A percentile compares a stretch with the other conserved stretches of the same genome.
These are phyloP conservation scores for Ammodramus savannarum DNA, from an alignment of 2,113 vertebrate species.

Conservation along the genomic window DNA sequence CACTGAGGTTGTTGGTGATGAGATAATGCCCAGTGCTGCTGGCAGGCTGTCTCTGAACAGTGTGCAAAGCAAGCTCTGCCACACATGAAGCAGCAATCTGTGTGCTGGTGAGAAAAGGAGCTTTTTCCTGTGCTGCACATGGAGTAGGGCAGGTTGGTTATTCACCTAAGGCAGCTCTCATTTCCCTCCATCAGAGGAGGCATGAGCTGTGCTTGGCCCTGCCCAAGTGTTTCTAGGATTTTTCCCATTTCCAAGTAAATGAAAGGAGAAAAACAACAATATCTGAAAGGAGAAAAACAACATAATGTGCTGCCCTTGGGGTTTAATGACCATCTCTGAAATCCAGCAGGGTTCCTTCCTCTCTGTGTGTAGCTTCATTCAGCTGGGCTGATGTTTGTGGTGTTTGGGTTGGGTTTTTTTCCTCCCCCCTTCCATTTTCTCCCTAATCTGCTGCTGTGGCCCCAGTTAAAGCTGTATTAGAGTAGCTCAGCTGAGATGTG, in stretches of 20 bases:
- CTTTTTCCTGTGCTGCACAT: background rate
- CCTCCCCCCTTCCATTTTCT: background rate
- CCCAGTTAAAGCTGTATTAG: background rate
- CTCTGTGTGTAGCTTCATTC: background rate
- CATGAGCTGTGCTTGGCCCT: background rate
- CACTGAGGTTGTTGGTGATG: background rate
- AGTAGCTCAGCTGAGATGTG: background rate
- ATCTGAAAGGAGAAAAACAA: background rate
- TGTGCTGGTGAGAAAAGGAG: background rate
- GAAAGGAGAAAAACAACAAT: background rate
- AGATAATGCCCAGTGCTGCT: background rate
- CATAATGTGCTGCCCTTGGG: background rate
- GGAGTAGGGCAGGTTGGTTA: background rate
- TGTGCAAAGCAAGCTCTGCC: background rate
- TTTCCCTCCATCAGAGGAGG: accelerated
- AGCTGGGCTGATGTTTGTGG: background rate
- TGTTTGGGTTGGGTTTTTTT: background rate
- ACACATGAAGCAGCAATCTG: background rate
- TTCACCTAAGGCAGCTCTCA: background rate
- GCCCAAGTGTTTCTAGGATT: background rate
- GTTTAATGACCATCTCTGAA: background rate
- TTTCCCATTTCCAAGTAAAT: accelerated
- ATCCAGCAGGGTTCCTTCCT: background rate
- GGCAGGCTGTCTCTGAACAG: background rate
- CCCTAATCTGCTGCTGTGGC: background rate